Evolutionary conservation across 1,140 invertebrate genomes (phyloP).

Genomic region (Aphaenogaster rudis): DNA sequence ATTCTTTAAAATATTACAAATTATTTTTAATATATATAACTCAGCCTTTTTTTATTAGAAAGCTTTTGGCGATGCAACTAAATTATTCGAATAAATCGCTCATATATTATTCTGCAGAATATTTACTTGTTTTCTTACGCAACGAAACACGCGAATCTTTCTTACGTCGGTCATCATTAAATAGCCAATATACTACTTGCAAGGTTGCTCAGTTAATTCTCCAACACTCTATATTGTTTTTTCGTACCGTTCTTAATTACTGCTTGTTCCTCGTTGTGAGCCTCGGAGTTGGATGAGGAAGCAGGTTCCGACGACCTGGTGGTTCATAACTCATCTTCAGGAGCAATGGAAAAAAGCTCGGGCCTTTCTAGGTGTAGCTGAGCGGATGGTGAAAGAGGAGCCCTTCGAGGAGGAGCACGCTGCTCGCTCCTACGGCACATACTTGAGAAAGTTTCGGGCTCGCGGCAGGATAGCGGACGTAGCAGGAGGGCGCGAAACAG

Average conservation of each 20-base stretch:
- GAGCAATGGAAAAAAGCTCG: constrained; percentile 69
- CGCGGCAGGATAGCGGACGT: constrained; percentile 77
- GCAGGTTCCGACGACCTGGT: constrained; percentile 72
- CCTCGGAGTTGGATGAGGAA: constrained; percentile 71
- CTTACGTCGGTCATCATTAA: constrained; percentile 15
- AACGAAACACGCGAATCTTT: neutral
- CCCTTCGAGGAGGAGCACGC: constrained; percentile 61
- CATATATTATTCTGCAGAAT: neutral
- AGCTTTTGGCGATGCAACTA: neutral
- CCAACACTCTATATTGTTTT: constrained; percentile 58
- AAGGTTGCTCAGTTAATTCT: constrained; percentile 66
- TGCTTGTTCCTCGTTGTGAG: constrained; percentile 68
- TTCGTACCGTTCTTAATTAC: constrained; percentile 76
- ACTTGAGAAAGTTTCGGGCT: constrained; percentile 85
- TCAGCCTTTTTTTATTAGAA: neutral
- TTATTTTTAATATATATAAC: constrained; percentile 1
- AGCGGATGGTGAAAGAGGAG: constrained; percentile 37
- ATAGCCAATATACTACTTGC: constrained; percentile 32
- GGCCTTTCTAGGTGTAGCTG: constrained; percentile 67
- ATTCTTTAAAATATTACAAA: constrained; percentile 4
- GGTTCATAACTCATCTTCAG: constrained; percentile 85
- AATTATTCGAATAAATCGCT: neutral
- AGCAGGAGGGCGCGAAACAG: constrained; percentile 83
- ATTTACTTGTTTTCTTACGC: neutral
- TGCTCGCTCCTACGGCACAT: constrained; percentile 81